phyloP scores from a whole-genome alignment of 1,140 invertebrate species.

The Vanessa tameamea region DNA sequence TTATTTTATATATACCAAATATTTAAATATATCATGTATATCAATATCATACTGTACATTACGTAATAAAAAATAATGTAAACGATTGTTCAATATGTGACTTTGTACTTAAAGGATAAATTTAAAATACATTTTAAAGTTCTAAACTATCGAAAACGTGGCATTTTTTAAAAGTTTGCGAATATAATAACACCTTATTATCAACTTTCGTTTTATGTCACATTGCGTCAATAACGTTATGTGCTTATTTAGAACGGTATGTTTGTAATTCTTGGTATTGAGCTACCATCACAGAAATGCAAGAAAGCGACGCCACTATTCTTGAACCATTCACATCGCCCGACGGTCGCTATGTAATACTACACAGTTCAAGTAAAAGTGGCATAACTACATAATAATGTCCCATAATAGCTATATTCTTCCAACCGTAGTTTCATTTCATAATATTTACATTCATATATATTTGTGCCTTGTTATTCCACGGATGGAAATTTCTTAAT shows the following conservation, averaged over 20 bases:
- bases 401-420: conserved; percentile 33
- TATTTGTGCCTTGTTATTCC: conserved; percentile 6
- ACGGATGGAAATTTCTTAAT: not conserved
- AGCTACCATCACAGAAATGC: conserved; percentile 23
- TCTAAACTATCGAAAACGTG: not conserved
- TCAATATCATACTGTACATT: too few species aligned
- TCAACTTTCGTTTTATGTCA: conserved; percentile 25
- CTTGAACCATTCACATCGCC: conserved; percentile 27
- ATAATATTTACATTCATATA: conserved; percentile 29
- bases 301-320: conserved; percentile 31
- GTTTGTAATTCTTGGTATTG: conserved; percentile 29
- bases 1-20: too few species aligned
- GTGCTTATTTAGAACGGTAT: conserved; percentile 27
- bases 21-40: too few species aligned
- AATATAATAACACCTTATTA: conserved; percentile 8
- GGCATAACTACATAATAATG: conserved; percentile 40
- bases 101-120: too few species aligned
- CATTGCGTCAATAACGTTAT: conserved; percentile 30
- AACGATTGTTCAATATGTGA: too few species aligned
- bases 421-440: conserved; percentile 8
- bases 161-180: not conserved
- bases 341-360: conserved; percentile 17
- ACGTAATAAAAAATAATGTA: too few species aligned
- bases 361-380: conserved; percentile 33
- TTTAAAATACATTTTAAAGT: too few species aligned